Conservation (phyloP, 2,797 vertebrate genomes). For the Tenualosa ilisha region DNA sequence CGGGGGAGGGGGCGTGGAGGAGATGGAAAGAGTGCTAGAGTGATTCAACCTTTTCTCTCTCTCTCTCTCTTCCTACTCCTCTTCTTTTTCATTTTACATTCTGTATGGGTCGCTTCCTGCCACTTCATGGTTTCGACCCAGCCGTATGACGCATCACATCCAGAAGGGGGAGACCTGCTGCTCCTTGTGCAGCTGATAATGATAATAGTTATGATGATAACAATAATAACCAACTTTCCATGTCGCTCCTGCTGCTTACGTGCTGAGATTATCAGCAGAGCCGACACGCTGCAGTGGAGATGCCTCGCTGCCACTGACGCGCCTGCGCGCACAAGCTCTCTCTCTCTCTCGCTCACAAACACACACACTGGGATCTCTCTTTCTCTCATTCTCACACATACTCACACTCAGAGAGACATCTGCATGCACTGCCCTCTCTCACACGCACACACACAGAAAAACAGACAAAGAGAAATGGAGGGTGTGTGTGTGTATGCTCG, state of each 20-base stretch:
- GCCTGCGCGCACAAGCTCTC: not conserved
- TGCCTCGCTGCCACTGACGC: conserved; percentile 41
- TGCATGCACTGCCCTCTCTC: not conserved
- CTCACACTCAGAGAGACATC: not conserved
- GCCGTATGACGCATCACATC: conserved; percentile 68
- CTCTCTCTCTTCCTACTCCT: not conserved
- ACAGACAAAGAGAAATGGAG: not conserved
- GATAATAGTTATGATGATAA: conserved; percentile 73
- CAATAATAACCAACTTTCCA: conserved; percentile 70
- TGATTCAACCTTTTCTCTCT: conserved; percentile 1
- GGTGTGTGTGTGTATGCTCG: conserved; percentile 18
- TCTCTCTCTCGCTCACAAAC: conserved; percentile 10
- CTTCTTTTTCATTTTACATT: conserved; percentile 64
- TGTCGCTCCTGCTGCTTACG: conserved; percentile 65
- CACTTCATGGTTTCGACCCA: conserved; percentile 63
- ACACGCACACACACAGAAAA: not conserved
- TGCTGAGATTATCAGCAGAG: conserved; percentile 67
- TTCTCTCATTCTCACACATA: not conserved
- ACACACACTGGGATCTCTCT: not conserved
- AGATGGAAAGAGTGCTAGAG: conserved; percentile 43
- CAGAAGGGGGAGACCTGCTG: conserved; percentile 61
- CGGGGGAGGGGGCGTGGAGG: conserved; percentile 45
- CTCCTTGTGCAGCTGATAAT: conserved; percentile 74
- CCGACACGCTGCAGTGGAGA: conserved; percentile 60
- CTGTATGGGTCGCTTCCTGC: conserved; percentile 58